phyloP scores from a whole-genome alignment of 1,140 invertebrate genomes.

The Laupala kohalensis region DNA sequence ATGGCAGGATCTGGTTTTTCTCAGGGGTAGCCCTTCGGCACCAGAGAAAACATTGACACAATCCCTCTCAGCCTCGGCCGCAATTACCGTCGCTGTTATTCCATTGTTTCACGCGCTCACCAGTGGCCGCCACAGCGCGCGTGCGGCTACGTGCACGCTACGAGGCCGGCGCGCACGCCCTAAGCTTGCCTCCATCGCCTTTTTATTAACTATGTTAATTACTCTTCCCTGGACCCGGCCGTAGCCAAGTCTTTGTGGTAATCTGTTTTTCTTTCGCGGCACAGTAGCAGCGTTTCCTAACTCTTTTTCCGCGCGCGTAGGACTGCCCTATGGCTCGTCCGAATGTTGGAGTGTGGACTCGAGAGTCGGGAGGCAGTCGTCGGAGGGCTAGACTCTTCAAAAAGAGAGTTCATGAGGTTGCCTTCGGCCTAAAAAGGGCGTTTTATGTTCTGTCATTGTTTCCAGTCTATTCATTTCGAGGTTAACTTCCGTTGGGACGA shows the following conservation, averaged over 20 bases:
- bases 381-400: too few relatives aligned
- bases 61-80: background rate
- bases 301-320: background rate
- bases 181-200: background rate
- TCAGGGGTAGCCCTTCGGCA: background rate
- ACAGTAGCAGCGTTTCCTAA: background rate
- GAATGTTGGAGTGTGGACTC: too few relatives aligned
- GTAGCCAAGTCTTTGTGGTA: background rate
- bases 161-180: too few relatives aligned
- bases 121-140: background rate
- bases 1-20: background rate
- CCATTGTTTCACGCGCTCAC: background rate
- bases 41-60: background rate
- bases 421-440: background rate
- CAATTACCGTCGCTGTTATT: background rate
- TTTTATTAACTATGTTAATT: background rate
- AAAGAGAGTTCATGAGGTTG: background rate
- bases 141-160: background rate
- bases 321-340: background rate
- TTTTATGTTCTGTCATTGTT: background rate
- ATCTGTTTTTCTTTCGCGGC: background rate
- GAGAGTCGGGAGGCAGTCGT: too few relatives aligned
- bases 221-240: background rate
- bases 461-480: background rate
- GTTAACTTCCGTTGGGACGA: background rate